Evolutionary conservation across 2,113 vertebrate genomes (phyloP).

Genomic region (Cacatua alba): DNA sequence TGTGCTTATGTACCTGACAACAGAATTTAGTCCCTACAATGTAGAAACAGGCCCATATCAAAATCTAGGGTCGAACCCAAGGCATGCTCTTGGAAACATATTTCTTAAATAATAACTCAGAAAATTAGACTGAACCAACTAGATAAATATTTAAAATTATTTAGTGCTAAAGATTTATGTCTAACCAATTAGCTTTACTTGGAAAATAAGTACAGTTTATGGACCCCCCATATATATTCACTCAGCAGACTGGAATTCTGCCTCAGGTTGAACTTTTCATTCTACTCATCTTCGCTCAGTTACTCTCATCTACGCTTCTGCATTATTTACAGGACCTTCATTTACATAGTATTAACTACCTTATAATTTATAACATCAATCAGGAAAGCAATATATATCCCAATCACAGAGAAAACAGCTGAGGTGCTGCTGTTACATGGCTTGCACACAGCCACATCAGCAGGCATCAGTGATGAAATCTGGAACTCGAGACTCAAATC

Average conservation of each 20-base stretch:
- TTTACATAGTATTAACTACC: background rate
- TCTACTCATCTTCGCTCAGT: background rate
- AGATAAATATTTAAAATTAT: slow-evolving; percentile 8
- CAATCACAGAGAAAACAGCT: background rate
- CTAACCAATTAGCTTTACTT: background rate
- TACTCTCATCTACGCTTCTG: background rate
- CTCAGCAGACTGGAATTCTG: background rate
- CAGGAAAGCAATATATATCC: background rate
- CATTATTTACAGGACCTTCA: slow-evolving; percentile 18
- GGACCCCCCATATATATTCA: background rate
- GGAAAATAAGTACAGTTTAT: background rate
- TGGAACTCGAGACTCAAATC: background rate
- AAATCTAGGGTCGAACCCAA: background rate
- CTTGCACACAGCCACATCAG: background rate
- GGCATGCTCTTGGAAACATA: background rate
- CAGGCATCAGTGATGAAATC: background rate
- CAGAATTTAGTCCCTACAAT: background rate
- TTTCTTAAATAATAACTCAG: background rate
- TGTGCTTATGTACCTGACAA: background rate
- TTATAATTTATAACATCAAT: background rate
- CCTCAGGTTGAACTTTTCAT: background rate
- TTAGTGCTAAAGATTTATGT: background rate
- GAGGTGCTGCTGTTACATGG: background rate
- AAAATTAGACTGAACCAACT: background rate
- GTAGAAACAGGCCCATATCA: background rate